phyloP scores from a whole-genome alignment of 2,797 vertebrate genomes.

The Chloroceryle amazona region DNA sequence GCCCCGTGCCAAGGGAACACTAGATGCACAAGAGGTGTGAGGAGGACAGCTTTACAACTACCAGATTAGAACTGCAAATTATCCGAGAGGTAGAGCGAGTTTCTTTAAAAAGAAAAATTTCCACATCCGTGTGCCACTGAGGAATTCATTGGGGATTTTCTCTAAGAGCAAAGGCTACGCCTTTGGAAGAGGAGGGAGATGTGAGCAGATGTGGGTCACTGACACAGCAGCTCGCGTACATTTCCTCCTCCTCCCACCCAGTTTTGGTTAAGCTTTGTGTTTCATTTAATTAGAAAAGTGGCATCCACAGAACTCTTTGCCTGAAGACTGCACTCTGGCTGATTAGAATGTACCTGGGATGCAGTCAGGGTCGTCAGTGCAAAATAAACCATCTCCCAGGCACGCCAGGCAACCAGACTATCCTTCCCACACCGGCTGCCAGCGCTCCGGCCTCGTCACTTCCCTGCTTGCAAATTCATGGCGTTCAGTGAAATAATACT shows the following conservation, averaged over 20 bases:
- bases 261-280: background rate
- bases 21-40: background rate
- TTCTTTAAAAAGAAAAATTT: slow-evolving; percentile 24
- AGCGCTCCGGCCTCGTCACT: slow-evolving; percentile 43
- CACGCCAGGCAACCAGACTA: slow-evolving; percentile 42
- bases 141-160: background rate
- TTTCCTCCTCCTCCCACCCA: background rate
- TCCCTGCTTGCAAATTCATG: slow-evolving; percentile 42
- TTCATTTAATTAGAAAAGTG: background rate
- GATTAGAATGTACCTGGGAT: slow-evolving; percentile 35
- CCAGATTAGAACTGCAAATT: slow-evolving; percentile 43
- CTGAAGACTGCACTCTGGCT: slow-evolving; percentile 10
- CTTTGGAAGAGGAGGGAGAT: background rate
- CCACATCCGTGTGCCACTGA: background rate
- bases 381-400: slow-evolving; percentile 55
- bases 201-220: background rate
- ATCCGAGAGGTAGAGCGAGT: background rate
- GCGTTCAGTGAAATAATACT: slow-evolving; percentile 60
- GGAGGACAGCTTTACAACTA: slow-evolving; percentile 11
- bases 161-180: background rate
- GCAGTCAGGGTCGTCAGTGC: slow-evolving; percentile 26
- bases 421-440: slow-evolving; percentile 28
- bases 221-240: background rate
- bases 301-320: background rate
- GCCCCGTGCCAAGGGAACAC: background rate